Base-by-base conservation (phyloP, 2,113 vertebrate genomes). In the Tringa solitaria region DNA sequence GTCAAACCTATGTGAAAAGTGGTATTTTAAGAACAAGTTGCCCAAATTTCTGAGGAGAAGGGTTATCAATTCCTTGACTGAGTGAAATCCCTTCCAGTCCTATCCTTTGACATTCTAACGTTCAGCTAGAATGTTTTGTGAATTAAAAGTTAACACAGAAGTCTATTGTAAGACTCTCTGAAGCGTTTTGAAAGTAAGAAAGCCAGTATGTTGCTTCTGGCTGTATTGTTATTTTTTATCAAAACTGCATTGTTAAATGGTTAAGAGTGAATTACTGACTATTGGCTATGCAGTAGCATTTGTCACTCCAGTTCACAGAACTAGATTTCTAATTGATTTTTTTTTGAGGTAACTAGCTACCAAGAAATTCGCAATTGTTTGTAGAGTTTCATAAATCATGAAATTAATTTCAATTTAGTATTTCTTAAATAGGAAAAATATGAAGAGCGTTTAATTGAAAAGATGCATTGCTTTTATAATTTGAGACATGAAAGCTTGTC, bases 381-480 rank as follows among this genome's bases (percentile, higher is more conserved):
- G 10, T 41, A 59, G 67, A 82, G 65, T 87, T 94, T 85, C 26
- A 43, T 79, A 68, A 90, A 75, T 30, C 8, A 19, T 46, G 4
- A 79, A 89, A 93, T 93, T 94, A 89, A 63, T 93, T 97, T 97
- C 69, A 77, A 7, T 37, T 77, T 87, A 70, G 17, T 96, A 37
- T 73, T 94, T 95, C n/a, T 82, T 95, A 93, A 95, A 57, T 68
- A 92, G 46, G 82, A 61, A 41, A 90, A 92, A n/a, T 43, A 54
- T 46, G 91, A 57, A 90, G 64, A 85, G 41, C 74, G 27, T 51
- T 74, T 88, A 95, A 73, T 46, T 93, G 24, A 80, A 80, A 78
- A 89, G 57, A 64, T 82, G 50, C 93, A 78, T 84, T 93, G 14
- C 45, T 94, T 91, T 79, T 78, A 21, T 84, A 59, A 81, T 93